Percentiles rank a stretch among this genome's conserved stretches.
Evolutionary conservation across 2,888 invertebrate species (phyloP).

Genomic region (Plemyria rubiginata): DNA sequence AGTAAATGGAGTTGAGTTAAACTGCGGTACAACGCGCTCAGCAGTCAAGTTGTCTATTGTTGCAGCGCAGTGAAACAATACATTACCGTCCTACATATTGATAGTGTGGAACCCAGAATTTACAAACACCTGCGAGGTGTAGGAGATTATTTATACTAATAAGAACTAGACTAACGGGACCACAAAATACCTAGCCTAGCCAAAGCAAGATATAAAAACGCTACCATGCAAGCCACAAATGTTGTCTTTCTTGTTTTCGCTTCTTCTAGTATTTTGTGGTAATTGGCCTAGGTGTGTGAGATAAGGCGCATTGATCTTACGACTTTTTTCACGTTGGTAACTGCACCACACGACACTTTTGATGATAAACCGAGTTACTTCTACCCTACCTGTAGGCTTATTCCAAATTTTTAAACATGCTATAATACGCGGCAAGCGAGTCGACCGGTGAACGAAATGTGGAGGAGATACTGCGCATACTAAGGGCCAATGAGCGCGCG

Average conservation of each 20-base stretch:
- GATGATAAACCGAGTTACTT: constrained; percentile 24
- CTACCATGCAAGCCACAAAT: background rate
- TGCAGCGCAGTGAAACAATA: background rate
- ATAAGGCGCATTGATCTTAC: constrained; percentile 42
- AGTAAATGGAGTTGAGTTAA: background rate
- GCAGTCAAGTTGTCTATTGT: background rate
- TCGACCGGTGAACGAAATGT: no score
- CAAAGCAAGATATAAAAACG: background rate
- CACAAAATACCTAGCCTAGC: background rate
- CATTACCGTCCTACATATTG: background rate
- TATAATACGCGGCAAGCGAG: no score
- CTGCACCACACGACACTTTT: constrained; percentile 51
- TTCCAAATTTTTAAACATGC: no score
- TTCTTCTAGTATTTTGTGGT: background rate
- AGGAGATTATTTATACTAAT: constrained; percentile 57
- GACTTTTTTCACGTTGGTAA: constrained; percentile 52
- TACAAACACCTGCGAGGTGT: constrained; percentile 67
- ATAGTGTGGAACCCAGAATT: no score
- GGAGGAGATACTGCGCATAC: no score
- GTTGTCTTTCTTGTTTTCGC: background rate
- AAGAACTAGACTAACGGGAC: background rate
- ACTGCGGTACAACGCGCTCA: no score
- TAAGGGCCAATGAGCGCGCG: no score
- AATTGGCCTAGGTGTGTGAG: constrained; percentile 6
- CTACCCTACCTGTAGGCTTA: constrained; percentile 44